Conservation (phyloP, 2,113 vertebrate genomes). For the Ceyx cyanopectus region DNA sequence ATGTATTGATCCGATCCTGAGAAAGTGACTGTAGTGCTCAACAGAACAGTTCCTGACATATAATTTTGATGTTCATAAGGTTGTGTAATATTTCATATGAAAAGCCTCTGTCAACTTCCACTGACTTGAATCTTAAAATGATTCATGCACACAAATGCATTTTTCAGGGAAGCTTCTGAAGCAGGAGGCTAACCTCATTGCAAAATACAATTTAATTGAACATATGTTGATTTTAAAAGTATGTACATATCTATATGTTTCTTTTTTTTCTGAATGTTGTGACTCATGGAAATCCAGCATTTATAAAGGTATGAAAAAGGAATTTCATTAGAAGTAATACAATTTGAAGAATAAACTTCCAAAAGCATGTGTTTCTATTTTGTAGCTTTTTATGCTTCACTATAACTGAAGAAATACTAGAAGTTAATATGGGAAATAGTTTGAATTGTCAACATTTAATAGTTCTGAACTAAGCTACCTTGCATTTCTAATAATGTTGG, state of each 20-base stretch:
- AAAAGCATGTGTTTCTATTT: background rate
- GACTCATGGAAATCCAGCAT: background rate
- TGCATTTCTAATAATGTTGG: background rate
- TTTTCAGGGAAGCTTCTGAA: constrained; percentile 44
- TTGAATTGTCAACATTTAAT: background rate
- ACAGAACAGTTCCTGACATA: constrained; percentile 43
- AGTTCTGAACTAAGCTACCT: background rate
- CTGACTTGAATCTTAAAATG: constrained; percentile 56
- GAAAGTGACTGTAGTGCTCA: constrained; percentile 34
- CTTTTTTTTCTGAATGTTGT: constrained; percentile 17
- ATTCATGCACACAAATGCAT: constrained; percentile 56
- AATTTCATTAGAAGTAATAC: background rate
- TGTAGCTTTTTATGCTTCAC: background rate
- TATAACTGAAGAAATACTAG: background rate
- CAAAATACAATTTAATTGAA: constrained; percentile 56
- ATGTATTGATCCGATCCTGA: constrained; percentile 66
- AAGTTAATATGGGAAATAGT: background rate
- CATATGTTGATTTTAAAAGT: constrained; percentile 39
- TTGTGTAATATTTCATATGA: constrained; percentile 60
- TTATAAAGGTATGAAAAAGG: background rate
- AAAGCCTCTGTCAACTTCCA: constrained; percentile 60
- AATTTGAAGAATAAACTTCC: background rate
- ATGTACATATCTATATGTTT: background rate
- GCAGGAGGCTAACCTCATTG: constrained; percentile 24
- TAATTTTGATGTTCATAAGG: constrained; percentile 59